Evolutionary conservation across 2,113 vertebrate species (phyloP), one percentile per base, ranked within the genome.

Genomic region (Pituophis catenifer): DNA sequence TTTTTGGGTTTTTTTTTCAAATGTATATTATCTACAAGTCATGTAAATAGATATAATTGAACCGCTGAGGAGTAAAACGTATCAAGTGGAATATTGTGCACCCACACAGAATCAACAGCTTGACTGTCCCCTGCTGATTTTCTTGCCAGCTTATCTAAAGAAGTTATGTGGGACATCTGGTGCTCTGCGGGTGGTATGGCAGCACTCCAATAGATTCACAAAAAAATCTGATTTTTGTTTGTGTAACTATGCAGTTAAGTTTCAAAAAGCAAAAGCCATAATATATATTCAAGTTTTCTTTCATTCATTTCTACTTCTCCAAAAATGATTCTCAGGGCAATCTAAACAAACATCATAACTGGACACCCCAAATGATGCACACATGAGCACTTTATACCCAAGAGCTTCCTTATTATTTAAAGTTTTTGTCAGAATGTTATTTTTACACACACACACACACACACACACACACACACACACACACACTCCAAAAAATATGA

Each of bases 21-120:
- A 89, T 54, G 50, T 48, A 58, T 3, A 7, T 59, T 85, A 90
- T 85, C 54, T 75, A 86, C 29, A 90, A 86, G 70, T 58, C 70
- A 93, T 89, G 65, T 85, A 85, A 89, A 85, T 65, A 90, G 88
- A 93, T 86, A 86, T 93, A 93, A 93, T 86, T 93, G 88, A 90
- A 90, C 48, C 70, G 90, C 88, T 15, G 11, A 90, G 54, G 70
- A 53, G 54, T 75, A 90, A 86, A 90, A 90, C 29, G 38, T 70
- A 90, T 90, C 92, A 93, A 75, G 54, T 86, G 92, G 70, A 90
- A 93, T 89, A 59, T 86, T 89, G 54, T 38, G 11, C 88, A 59
- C 70, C 92, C 54, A 93, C 88, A 59, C 54, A 58, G 8, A 52
- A 59, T 86, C 65, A 58, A 86, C 88, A 93, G 54, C 38, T 93